Evolutionary conservation across 2,888 invertebrate genomes (phyloP).

Genomic region (Polyommatus icarus): DNA sequence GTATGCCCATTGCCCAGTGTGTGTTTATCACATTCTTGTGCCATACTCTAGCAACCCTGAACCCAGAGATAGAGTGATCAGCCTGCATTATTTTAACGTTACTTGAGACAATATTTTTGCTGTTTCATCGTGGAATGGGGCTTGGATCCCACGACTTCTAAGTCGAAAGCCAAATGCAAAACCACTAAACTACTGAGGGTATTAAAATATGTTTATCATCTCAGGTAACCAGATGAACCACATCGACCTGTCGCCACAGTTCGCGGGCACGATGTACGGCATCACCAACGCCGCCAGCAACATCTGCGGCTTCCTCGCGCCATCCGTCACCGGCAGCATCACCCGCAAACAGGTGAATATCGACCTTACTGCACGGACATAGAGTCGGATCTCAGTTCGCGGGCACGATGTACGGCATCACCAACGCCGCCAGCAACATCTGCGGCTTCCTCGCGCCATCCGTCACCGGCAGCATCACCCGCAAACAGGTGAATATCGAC

Average conservation of each 20-base stretch:
- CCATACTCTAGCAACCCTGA: too few species aligned
- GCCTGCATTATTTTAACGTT: too few species aligned
- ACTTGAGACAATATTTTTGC: too few species aligned
- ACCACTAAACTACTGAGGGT: too few species aligned
- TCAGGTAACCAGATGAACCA: conserved; percentile 91
- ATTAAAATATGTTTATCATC: too few species aligned
- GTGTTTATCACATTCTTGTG: too few species aligned
- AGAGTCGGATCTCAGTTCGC: conserved; percentile 79
- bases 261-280: conserved; percentile 91
- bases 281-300: conserved; percentile 91
- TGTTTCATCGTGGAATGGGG: too few species aligned
- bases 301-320: conserved; percentile 90
- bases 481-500: conserved; percentile 70
- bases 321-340: conserved; percentile 87
- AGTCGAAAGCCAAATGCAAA: too few species aligned
- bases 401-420: conserved; percentile 91
- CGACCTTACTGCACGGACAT: not conserved
- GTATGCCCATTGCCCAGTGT: too few species aligned
- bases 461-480: conserved; percentile 86
- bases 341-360: conserved; percentile 81
- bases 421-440: conserved; percentile 90
- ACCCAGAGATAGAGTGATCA: too few species aligned
- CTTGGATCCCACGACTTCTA: too few species aligned
- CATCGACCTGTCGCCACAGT: conserved; percentile 89
- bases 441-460: conserved; percentile 92